Percentiles rank a stretch among this genome's conserved stretches.
Evolutionary conservation across 64 coral and sea anemone species (phyloP).

Genomic region (Astreopora myriophthalma): DNA sequence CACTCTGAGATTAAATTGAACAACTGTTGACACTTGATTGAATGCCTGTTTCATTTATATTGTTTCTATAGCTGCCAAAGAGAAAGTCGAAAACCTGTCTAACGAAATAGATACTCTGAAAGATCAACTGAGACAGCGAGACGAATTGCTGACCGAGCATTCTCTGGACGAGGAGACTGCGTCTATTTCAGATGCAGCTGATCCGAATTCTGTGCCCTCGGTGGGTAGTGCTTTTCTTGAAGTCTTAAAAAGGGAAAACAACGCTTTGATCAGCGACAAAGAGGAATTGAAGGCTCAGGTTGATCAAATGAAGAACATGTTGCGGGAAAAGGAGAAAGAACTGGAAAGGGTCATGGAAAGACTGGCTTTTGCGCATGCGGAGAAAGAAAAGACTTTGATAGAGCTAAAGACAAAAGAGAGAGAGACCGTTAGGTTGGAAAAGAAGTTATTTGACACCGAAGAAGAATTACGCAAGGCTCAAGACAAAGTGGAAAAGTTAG

Average conservation of each 20-base stretch:
- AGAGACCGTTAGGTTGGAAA: neutral
- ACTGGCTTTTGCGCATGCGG: neutral
- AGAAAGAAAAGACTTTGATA: neutral
- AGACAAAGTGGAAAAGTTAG: neutral
- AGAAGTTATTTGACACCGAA: slow-evolving; percentile 10
- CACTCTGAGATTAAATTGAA: neutral
- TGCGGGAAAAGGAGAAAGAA: slow-evolving; percentile 74
- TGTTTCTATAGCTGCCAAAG: slow-evolving; percentile 10
- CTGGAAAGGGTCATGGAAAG: slow-evolving; percentile 31
- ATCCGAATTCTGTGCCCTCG: neutral
- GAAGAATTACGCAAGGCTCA: neutral
- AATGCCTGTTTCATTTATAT: neutral
- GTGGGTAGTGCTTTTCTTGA: slow-evolving; percentile 36
- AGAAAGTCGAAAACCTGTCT: slow-evolving; percentile 22
- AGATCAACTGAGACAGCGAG: slow-evolving; percentile 18
- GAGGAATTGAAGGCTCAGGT: slow-evolving; percentile 51
- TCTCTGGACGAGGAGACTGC: slow-evolving; percentile 13
- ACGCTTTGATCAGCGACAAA: slow-evolving; percentile 37
- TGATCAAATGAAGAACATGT: slow-evolving; percentile 31
- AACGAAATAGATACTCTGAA: slow-evolving; percentile 39
- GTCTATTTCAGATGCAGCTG: neutral
- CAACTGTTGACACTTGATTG: neutral
- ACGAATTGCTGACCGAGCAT: neutral
- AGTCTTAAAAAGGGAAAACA: slow-evolving; percentile 74
- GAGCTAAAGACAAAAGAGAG: slow-evolving; percentile 21